phyloP scores from a whole-genome alignment of 2,113 vertebrate genomes.

The Boulengeromyrus knoepffleri region DNA sequence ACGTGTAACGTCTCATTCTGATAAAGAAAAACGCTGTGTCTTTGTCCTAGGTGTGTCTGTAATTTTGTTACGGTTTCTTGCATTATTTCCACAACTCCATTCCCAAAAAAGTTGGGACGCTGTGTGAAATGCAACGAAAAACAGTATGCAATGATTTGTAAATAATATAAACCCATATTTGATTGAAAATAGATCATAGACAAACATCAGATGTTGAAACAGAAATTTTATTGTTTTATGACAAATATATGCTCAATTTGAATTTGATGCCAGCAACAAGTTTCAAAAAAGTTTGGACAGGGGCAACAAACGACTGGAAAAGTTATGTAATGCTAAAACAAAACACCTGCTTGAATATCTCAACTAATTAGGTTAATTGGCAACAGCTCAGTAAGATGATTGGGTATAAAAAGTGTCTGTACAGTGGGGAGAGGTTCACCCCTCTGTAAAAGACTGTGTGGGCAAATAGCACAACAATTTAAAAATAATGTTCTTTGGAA shows the following conservation, averaged over 20 bases:
- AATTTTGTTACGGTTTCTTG: slow-evolving; percentile 66
- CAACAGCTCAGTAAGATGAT: background rate
- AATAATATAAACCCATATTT: background rate
- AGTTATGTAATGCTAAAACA: background rate
- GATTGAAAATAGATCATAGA: background rate
- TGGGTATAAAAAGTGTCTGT: background rate
- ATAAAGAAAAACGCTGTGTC: slow-evolving; percentile 52
- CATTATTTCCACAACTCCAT: slow-evolving; percentile 64
- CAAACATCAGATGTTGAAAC: background rate
- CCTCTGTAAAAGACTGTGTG: background rate
- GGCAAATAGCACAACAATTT: background rate
- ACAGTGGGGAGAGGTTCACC: background rate
- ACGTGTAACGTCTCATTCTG: slow-evolving; percentile 52
- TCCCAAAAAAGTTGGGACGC: background rate
- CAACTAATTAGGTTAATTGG: background rate
- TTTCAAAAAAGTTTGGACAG: background rate
- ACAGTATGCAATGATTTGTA: background rate
- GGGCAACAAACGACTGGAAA: background rate
- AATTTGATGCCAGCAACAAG: background rate
- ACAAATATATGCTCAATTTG: background rate
- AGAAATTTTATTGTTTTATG: background rate
- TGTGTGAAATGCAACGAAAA: background rate
- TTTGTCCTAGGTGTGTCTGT: slow-evolving; percentile 58
- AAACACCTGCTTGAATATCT: background rate
- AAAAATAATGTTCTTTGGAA: background rate